A percentile compares a stretch with the other conserved stretches of the same genome.
Evolutionary conservation across 2,888 invertebrate species (phyloP).

Genomic region (Pollenia griseotomentosa): DNA sequence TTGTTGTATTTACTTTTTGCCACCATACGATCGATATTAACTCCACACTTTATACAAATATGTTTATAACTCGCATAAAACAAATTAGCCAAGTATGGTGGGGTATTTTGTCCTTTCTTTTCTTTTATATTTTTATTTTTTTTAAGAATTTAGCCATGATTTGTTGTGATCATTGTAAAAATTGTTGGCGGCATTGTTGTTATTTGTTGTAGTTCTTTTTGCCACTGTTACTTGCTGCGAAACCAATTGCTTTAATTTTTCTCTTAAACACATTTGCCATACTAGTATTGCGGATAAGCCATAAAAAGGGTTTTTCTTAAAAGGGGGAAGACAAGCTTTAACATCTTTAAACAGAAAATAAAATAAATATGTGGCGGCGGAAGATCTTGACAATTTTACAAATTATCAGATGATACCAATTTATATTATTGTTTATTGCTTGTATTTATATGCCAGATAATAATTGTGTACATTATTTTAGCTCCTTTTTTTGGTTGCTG

Average conservation of each 20-base stretch:
- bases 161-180: constrained; percentile 73
- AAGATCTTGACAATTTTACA: constrained; percentile 74
- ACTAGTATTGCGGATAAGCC: constrained; percentile 23
- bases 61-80: constrained; percentile 51
- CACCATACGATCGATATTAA: constrained; percentile 65
- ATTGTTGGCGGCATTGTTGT: constrained; percentile 69
- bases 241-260: constrained; percentile 72
- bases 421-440: constrained; percentile 73
- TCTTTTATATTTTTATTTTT: background rate
- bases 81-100: constrained; percentile 70
- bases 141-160: constrained; percentile 65
- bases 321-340: constrained; percentile 36
- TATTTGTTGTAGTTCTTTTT: constrained; percentile 37
- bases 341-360: constrained; percentile 22
- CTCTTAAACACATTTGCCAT: constrained; percentile 65
- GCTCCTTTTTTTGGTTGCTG: background rate
- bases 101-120: constrained; percentile 17
- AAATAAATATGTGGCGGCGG: constrained; percentile 68
- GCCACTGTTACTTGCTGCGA: constrained; percentile 55
- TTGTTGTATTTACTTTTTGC: constrained; percentile 63
- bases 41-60: constrained; percentile 33
- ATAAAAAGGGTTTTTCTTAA: constrained; percentile 23
- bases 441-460: constrained; percentile 64
- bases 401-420: constrained; percentile 74
- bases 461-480: constrained; percentile 58